A percentile compares a stretch with the other conserved stretches of the same genome.
Conservation (phyloP, 2,113 vertebrate species). For the Dromiciops gliroides region DNA sequence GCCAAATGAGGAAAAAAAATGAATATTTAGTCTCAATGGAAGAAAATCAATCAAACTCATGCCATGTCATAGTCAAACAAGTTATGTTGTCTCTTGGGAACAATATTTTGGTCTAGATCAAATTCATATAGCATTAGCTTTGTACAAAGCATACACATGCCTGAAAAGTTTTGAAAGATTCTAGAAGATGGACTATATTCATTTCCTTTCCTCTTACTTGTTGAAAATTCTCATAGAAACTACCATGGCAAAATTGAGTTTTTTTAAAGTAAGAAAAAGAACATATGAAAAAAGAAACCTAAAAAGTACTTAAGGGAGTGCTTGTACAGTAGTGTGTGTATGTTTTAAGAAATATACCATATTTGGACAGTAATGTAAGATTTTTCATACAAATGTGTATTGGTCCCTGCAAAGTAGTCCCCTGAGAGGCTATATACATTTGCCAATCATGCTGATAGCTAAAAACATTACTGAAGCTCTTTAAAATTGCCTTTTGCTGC, state of each 20-base stretch:
- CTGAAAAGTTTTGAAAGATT: not conserved
- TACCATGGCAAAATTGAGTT: not conserved
- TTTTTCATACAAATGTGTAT: not conserved
- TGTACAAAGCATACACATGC: not conserved
- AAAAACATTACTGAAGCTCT: not conserved
- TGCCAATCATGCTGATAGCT: not conserved
- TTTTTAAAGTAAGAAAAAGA: not conserved
- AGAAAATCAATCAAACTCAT: not conserved
- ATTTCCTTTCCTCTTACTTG: not conserved
- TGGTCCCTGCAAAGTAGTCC: not conserved
- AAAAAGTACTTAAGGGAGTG: not conserved
- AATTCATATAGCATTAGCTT: not conserved
- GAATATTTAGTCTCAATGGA: not conserved
- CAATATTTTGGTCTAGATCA: not conserved
- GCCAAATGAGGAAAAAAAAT: too few relatives aligned
- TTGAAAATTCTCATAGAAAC: not conserved
- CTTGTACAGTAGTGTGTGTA: not conserved
- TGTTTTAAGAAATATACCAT: not conserved
- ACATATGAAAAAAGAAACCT: not conserved
- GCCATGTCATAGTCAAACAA: not conserved
- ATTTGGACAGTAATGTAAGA: not conserved
- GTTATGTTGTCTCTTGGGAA: not conserved
- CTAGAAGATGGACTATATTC: not conserved
- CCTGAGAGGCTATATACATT: not conserved
- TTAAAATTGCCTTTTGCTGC: not conserved